Percentiles rank a stretch among this genome's conserved stretches.
These are phyloP conservation scores for Drosophila falleni DNA, from an alignment of 2,888 invertebrate genomes.

Conservation along the genomic window DNA sequence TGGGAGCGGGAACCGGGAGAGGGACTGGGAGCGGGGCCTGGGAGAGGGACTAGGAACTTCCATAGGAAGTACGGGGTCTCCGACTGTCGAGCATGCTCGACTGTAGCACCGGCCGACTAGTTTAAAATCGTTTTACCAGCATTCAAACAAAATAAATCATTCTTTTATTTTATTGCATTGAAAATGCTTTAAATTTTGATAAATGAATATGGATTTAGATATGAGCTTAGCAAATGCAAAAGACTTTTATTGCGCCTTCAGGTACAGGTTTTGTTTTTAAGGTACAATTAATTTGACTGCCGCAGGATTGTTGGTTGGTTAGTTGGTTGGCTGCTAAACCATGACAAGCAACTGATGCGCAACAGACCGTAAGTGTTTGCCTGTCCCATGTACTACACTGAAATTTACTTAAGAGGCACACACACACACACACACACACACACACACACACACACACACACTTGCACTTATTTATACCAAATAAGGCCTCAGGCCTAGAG, in stretches of 20 bases:
- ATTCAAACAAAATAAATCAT: neutral
- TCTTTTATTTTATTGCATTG: neutral
- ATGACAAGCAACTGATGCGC: slow-evolving; percentile 67
- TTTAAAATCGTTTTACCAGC: too few species aligned
- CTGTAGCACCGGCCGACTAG: too few species aligned
- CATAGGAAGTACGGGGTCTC: too few species aligned
- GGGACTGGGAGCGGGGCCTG: too few species aligned
- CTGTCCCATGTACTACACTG: slow-evolving; percentile 53
- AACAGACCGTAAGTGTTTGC: slow-evolving; percentile 67
- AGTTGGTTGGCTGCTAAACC: slow-evolving; percentile 61
- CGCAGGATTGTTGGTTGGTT: slow-evolving; percentile 52
- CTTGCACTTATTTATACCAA: slow-evolving; percentile 14
- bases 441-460: slow-evolving; percentile 20
- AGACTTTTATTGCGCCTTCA: slow-evolving; percentile 15
- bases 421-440: slow-evolving; percentile 26
- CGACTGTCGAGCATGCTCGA: too few species aligned
- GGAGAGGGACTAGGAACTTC: too few species aligned
- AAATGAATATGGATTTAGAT: neutral
- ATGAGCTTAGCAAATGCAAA: slow-evolving; percentile 5
- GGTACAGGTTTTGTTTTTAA: slow-evolving; percentile 16
- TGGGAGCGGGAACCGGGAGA: too few species aligned
- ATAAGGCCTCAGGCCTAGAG: slow-evolving; percentile 41
- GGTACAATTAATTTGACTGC: slow-evolving; percentile 53
- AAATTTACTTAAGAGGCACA: slow-evolving; percentile 61
- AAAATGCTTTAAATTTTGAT: slow-evolving; percentile 2